phyloP scores from a whole-genome alignment of 1,140 invertebrate genomes.

The Apis laboriosa region DNA sequence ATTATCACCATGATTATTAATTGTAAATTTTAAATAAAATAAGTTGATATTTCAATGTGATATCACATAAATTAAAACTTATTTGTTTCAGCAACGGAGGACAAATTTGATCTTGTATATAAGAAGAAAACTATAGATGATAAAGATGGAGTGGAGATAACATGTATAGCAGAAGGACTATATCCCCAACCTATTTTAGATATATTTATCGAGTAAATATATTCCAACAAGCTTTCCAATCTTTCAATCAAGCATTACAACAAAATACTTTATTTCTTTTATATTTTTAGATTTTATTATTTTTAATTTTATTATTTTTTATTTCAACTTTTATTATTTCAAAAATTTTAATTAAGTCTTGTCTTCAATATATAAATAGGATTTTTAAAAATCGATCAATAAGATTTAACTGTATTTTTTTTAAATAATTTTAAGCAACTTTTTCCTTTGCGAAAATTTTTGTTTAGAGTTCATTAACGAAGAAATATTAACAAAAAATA shows the following conservation, averaged over 20 bases:
- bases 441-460: too few relatives aligned
- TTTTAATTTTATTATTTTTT: too few relatives aligned
- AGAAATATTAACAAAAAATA: too few relatives aligned
- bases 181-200: constrained; percentile 78
- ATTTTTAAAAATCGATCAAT: too few relatives aligned
- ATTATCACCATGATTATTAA: too few relatives aligned
- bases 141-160: constrained; percentile 76
- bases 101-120: constrained; percentile 74
- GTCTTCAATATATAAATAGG: too few relatives aligned
- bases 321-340: background rate
- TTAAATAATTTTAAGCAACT: too few relatives aligned
- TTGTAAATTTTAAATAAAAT: background rate
- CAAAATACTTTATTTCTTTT: constrained; percentile 22
- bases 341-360: background rate
- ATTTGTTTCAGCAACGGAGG: constrained; percentile 74
- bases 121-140: constrained; percentile 68
- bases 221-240: constrained; percentile 19
- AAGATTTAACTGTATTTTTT: too few relatives aligned
- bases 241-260: background rate
- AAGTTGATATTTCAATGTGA: background rate
- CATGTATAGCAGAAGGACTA: constrained; percentile 78
- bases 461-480: too few relatives aligned
- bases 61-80: background rate
- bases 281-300: background rate
- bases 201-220: constrained; percentile 77